Percentiles rank a stretch among this genome's conserved stretches.
These are phyloP conservation scores for Thunnus albacares DNA, from an alignment of 2,797 vertebrate genomes.

Conservation along the genomic window DNA sequence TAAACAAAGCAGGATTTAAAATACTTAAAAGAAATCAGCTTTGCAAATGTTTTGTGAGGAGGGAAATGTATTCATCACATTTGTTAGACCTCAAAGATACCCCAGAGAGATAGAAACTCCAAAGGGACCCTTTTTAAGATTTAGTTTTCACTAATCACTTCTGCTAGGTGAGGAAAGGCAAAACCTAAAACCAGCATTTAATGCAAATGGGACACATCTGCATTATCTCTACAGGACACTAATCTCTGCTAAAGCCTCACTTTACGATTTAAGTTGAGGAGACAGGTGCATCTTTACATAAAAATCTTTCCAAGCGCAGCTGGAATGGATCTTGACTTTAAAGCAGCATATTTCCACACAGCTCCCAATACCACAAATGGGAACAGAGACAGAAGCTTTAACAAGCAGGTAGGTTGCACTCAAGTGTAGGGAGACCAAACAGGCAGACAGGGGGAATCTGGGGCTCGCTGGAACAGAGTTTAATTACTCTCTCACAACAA, in stretches of 20 bases:
- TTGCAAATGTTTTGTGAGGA: too few relatives aligned
- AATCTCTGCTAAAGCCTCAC: slow-evolving; percentile 12
- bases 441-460: slow-evolving; percentile 14
- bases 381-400: slow-evolving; percentile 43
- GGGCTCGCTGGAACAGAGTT: slow-evolving; percentile 39
- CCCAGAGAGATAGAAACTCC: too few relatives aligned
- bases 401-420: slow-evolving; percentile 52
- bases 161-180: not conserved
- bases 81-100: too few relatives aligned
- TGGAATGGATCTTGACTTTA: not conserved
- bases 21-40: too few relatives aligned
- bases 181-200: not conserved
- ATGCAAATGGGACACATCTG: slow-evolving; percentile 7
- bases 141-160: not conserved
- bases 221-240: not conserved
- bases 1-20: too few relatives aligned
- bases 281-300: slow-evolving; percentile 16
- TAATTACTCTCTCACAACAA: slow-evolving; percentile 60
- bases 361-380: slow-evolving; percentile 13
- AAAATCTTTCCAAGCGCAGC: slow-evolving; percentile 27
- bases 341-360: slow-evolving; percentile 18
- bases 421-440: slow-evolving; percentile 22
- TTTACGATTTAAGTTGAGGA: slow-evolving; percentile 6
- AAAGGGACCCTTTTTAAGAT: not conserved
- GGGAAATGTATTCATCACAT: too few relatives aligned